Evolutionary conservation across 2,888 invertebrate species (phyloP), one percentile per base, ranked within the genome.

Genomic region (Dolichopus griseipennis): DNA sequence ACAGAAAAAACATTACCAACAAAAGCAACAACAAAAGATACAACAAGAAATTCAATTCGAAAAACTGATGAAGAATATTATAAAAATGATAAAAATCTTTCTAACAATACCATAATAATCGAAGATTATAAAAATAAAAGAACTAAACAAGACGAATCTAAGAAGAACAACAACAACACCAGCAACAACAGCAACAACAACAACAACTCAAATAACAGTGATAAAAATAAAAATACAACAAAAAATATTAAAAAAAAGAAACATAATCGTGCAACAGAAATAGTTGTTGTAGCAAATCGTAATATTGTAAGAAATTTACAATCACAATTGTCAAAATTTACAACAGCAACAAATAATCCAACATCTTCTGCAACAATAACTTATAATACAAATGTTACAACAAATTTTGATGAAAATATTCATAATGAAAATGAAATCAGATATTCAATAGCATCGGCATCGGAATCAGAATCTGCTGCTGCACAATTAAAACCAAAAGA

Each of bases 111-210:
- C 6, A 52, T 52, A 52, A 18, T 52, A 52, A 18, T 18, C 18
- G 52, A 52, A 18, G 52, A 52, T 52, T 52, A 52, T 52, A 52
- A 52, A 74, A 75, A 75, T 64, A 34, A 67, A 68, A 33, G 10
- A 67, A 68, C 70, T 68, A 72, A 72, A 70, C 18, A 52, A 52
- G 12, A 52, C 1, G 1, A 52, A 7, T 15, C 9, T 12, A 6
- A 52, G 9, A 7, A 52, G 2, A 61, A 67, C 68, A 21, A 67
- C 8, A 37, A 7, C 8, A 37, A 37, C 8, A 37, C 6, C 8
- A 37, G 8, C 4, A 12, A 9, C 12, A 68, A 68, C 61, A 68
- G 61, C 65, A 71, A 43, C 68, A 69, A 66, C 64, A 66, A 10
- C 66, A 66, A 61, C 61, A 64, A 37, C 66, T 43, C 37, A n/a